Conservation (phyloP, 1,140 invertebrate genomes). For the Ooceraea biroi region DNA sequence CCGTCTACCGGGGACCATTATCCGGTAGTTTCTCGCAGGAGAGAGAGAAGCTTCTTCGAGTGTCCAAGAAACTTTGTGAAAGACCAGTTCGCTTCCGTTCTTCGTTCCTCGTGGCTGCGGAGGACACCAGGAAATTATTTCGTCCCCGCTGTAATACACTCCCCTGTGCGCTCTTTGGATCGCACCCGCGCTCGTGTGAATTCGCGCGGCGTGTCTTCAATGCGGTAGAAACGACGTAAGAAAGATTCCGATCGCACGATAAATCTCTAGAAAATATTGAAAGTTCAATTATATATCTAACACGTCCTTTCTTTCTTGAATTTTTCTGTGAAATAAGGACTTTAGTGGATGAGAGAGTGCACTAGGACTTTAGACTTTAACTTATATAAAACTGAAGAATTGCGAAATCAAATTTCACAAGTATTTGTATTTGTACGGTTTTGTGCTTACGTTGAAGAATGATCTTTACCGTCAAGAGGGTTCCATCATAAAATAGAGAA, state of each 20-base stretch:
- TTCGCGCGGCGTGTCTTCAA: slow-evolving; percentile 33
- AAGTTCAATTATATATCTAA: background rate
- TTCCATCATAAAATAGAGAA: background rate
- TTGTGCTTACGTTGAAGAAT: background rate
- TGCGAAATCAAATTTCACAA: too few species aligned
- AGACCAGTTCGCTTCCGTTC: slow-evolving; percentile 79
- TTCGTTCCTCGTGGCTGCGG: slow-evolving; percentile 73
- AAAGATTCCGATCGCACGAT: slow-evolving; percentile 25
- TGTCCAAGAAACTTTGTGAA: slow-evolving; percentile 84
- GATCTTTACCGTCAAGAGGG: background rate
- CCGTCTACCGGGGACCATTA: slow-evolving; percentile 79
- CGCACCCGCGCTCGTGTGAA: slow-evolving; percentile 24
- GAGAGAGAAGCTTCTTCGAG: slow-evolving; percentile 79
- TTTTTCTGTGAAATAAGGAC: too few species aligned
- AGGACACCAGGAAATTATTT: slow-evolving; percentile 84
- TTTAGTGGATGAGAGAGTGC: too few species aligned
- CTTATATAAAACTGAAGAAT: too few species aligned
- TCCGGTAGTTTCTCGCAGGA: slow-evolving; percentile 78
- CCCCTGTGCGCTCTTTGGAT: background rate
- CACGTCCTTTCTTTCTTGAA: too few species aligned
- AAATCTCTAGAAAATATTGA: slow-evolving; percentile 4
- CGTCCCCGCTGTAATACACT: slow-evolving; percentile 72
- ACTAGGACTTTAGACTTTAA: too few species aligned
- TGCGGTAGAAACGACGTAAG: slow-evolving; percentile 1
- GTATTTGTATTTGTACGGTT: background rate